phyloP scores from a whole-genome alignment of 2,797 vertebrate genomes.

The Yasuhikotakia modesta region DNA sequence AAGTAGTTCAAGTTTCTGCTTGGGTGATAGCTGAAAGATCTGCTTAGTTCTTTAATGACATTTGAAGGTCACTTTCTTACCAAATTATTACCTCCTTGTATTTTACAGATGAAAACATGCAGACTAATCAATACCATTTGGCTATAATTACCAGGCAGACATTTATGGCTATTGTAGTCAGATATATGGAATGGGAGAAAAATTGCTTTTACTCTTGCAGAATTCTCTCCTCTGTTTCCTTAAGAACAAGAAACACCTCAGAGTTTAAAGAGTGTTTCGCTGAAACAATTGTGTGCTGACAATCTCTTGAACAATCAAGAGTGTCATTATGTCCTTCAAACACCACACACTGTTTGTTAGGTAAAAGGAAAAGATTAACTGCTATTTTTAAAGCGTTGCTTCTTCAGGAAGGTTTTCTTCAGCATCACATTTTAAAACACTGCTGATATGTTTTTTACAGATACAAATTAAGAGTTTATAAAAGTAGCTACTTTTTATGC shows the following conservation, averaged over 20 bases:
- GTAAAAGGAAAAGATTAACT: not conserved
- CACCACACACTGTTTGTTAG: not conserved
- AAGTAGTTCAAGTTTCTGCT: not conserved
- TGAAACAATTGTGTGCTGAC: slow-evolving; percentile 8
- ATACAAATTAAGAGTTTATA: not conserved
- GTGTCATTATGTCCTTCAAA: slow-evolving; percentile 19
- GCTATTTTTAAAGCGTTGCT: slow-evolving; percentile 4
- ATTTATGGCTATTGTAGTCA: slow-evolving; percentile 14
- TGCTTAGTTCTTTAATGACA: not conserved
- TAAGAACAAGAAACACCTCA: not conserved
- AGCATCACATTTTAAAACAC: not conserved
- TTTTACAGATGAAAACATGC: not conserved
- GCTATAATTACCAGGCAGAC: slow-evolving; percentile 14
- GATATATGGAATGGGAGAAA: not conserved
- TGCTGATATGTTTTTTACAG: not conserved
- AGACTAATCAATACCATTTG: slow-evolving; percentile 17
- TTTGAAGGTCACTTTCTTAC: not conserved
- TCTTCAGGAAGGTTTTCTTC: not conserved
- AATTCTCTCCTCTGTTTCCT: slow-evolving; percentile 2
- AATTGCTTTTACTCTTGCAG: not conserved
- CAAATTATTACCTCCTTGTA: not conserved
- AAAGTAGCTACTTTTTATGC: not conserved
- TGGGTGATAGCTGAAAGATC: not conserved
- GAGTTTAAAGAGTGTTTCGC: not conserved
- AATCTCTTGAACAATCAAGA: slow-evolving; percentile 14